Evolutionary conservation across 2,888 invertebrate species (phyloP).

Genomic region (Acrobasis consociella): DNA sequence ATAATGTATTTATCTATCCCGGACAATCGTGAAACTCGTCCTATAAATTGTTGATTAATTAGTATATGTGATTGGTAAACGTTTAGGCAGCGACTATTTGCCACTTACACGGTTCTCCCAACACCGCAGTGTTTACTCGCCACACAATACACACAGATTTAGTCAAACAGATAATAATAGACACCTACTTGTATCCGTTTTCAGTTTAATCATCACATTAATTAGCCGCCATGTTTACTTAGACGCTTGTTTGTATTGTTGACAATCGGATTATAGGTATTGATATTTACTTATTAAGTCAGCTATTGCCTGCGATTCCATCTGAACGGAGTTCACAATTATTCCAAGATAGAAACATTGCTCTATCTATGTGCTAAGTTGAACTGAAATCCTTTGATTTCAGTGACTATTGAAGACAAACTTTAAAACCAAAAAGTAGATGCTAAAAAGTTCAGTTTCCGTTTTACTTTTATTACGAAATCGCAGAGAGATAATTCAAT

Average conservation of each 20-base stretch:
- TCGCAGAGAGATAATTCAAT: too few relatives aligned
- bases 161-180: conserved; percentile 66
- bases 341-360: too few relatives aligned
- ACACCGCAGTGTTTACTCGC: conserved; percentile 37
- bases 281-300: conserved; percentile 57
- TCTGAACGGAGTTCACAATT: too few relatives aligned
- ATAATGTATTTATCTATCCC: too few relatives aligned
- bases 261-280: conserved; percentile 71
- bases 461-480: too few relatives aligned
- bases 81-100: conserved; percentile 18
- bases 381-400: too few relatives aligned
- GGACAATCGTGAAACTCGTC: background rate
- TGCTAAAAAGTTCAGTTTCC: too few relatives aligned
- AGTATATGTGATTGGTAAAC: conserved; percentile 7
- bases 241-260: conserved; percentile 66
- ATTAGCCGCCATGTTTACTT: conserved; percentile 74
- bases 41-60: background rate
- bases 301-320: background rate
- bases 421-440: too few relatives aligned
- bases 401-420: too few relatives aligned
- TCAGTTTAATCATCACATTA: conserved; percentile 74
- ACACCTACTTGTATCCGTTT: conserved; percentile 68
- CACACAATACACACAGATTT: conserved; percentile 42
- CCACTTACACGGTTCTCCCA: conserved; percentile 17
- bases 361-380: too few relatives aligned